Percentiles rank a stretch among this genome's conserved stretches.
These are phyloP conservation scores for Philereme vetulata DNA, from an alignment of 2,888 invertebrate species.

Conservation along the genomic window DNA sequence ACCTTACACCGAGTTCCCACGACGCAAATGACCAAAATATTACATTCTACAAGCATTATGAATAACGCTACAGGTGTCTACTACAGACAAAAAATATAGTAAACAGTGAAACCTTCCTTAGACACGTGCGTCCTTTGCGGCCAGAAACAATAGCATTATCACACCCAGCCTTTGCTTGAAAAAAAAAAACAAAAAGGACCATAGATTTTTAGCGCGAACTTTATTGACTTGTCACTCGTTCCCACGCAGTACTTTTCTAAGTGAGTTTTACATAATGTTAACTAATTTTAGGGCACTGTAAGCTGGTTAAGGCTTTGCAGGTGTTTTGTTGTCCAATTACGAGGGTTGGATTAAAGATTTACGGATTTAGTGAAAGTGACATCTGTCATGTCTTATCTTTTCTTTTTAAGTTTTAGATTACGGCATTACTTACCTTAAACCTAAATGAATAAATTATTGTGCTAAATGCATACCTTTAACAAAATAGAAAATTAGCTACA, in stretches of 20 bases:
- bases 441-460: too few relatives aligned
- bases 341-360: slow-evolving; percentile 35
- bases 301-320: slow-evolving; percentile 49
- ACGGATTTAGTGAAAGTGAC: slow-evolving; percentile 28
- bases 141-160: slow-evolving; percentile 71
- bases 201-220: slow-evolving; percentile 59
- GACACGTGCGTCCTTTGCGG: slow-evolving; percentile 79
- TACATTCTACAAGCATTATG: slow-evolving; percentile 51
- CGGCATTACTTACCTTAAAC: too few relatives aligned
- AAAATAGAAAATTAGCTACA: too few relatives aligned
- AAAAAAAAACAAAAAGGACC: slow-evolving; percentile 54
- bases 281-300: slow-evolving; percentile 28
- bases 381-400: slow-evolving; percentile 23
- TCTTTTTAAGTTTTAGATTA: neutral
- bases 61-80: slow-evolving; percentile 77
- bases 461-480: too few relatives aligned
- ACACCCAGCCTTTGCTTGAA: slow-evolving; percentile 40
- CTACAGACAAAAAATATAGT: slow-evolving; percentile 58
- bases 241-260: slow-evolving; percentile 52
- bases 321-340: slow-evolving; percentile 51
- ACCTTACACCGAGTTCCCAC: slow-evolving; percentile 52
- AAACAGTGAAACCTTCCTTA: slow-evolving; percentile 70
- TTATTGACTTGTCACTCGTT: slow-evolving; percentile 62
- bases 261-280: slow-evolving; percentile 26
- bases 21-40: slow-evolving; percentile 57